phyloP scores from a whole-genome alignment of 2,888 invertebrate species.

The Eledona agricola region DNA sequence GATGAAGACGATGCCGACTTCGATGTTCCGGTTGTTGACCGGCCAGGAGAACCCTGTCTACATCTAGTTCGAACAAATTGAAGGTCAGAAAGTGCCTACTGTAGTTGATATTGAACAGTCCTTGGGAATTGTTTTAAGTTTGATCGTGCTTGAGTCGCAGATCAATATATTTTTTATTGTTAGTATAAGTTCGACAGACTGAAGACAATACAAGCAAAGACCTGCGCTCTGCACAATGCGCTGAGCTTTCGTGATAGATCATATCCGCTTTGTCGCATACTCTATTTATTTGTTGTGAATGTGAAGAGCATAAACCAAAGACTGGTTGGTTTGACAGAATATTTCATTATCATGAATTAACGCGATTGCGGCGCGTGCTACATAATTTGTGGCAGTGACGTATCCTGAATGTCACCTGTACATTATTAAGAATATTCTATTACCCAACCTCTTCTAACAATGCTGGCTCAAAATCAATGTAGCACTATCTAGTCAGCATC shows the following conservation, averaged over 20 bases:
- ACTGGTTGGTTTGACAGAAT: constrained; percentile 53
- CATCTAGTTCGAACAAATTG: constrained; percentile 73
- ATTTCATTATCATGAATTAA: constrained; percentile 46
- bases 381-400: constrained; percentile 30
- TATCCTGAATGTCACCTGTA: constrained; percentile 37
- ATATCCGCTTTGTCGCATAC: constrained; percentile 61
- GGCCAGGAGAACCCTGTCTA: constrained; percentile 99
- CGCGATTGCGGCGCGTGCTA: constrained; percentile 23
- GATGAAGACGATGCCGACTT: constrained; percentile 99
- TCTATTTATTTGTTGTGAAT: constrained; percentile 58
- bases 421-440: constrained; percentile 39
- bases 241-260: constrained; percentile 61
- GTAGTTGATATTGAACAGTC: constrained; percentile 62
- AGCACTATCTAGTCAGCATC: constrained; percentile 58
- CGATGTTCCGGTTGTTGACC: constrained; percentile 98
- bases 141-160: constrained; percentile 61
- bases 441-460: constrained; percentile 44
- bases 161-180: constrained; percentile 61
- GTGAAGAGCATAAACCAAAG: constrained; percentile 61
- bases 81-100: constrained; percentile 72
- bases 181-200: constrained; percentile 61
- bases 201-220: constrained; percentile 63
- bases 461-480: constrained; percentile 58
- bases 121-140: constrained; percentile 57
- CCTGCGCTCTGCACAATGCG: constrained; percentile 58